phyloP scores from a whole-genome alignment of 2,113 vertebrate species.

The Gallinago jamesoni region DNA sequence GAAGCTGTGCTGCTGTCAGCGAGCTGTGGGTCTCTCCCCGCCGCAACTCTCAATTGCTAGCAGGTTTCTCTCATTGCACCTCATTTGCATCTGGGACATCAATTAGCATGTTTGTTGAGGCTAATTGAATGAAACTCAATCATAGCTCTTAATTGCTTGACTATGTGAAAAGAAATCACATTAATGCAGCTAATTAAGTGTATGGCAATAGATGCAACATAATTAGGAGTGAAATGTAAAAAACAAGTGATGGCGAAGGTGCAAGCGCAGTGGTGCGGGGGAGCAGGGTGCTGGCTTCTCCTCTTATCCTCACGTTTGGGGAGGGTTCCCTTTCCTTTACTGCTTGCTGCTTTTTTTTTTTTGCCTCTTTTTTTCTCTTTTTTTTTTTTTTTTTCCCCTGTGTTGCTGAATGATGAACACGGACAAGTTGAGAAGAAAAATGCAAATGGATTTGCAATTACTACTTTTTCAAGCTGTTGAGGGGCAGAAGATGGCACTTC shows the following conservation, averaged over 20 bases:
- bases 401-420: constrained; percentile 67
- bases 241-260: constrained; percentile 72
- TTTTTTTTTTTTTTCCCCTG: not conserved
- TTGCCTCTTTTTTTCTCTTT: not conserved
- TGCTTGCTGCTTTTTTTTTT: not conserved
- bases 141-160: constrained; percentile 95
- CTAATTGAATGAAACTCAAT: constrained; percentile 99
- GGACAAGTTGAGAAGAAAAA: constrained; percentile 73
- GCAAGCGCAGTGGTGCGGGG: not conserved
- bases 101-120: constrained; percentile 98
- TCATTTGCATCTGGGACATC: constrained; percentile 91
- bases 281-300: not conserved
- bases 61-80: constrained; percentile 82
- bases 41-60: constrained; percentile 65
- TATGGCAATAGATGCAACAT: constrained; percentile 90
- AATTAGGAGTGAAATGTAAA: constrained; percentile 83
- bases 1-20: constrained; percentile 41
- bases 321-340: constrained; percentile 41
- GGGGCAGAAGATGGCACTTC: constrained; percentile 82
- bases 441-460: constrained; percentile 94
- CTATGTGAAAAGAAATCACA: constrained; percentile 99
- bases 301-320: not conserved
- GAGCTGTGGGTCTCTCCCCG: constrained; percentile 52
- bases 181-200: constrained; percentile 98
- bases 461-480: constrained; percentile 91